Conservation (phyloP, 2,113 vertebrate species). For the Oenanthe oenanthe region DNA sequence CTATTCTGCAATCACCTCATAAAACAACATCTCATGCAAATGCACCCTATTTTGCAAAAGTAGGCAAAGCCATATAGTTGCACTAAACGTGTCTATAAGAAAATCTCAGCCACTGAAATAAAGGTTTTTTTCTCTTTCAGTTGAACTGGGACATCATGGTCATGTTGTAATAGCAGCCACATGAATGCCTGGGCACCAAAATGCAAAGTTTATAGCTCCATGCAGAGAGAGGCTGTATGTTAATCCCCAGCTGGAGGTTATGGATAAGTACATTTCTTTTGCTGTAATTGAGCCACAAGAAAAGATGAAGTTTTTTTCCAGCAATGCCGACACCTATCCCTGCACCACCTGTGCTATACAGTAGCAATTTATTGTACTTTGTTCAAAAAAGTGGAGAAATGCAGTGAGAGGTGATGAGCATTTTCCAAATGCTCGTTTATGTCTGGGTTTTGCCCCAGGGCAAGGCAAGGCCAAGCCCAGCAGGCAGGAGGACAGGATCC, state of each 20-base stretch:
- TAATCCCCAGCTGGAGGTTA: neutral
- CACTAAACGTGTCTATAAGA: neutral
- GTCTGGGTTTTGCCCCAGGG: neutral
- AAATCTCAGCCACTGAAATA: neutral
- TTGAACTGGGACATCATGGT: neutral
- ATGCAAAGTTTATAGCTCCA: neutral
- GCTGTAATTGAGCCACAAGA: neutral
- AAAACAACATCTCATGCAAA: neutral
- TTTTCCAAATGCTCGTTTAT: rapidly evolving
- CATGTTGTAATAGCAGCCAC: neutral
- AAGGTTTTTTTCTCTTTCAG: neutral
- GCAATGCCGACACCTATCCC: neutral
- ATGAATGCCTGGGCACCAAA: neutral
- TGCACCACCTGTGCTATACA: neutral
- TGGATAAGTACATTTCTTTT: neutral
- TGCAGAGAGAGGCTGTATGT: neutral
- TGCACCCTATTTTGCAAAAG: neutral
- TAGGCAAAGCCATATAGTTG: neutral
- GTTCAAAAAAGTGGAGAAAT: neutral
- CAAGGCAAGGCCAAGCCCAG: neutral
- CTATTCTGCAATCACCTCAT: neutral
- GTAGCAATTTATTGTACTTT: neutral
- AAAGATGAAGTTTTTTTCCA: neutral
- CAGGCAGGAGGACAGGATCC: neutral
- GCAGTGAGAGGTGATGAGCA: neutral